Evolutionary conservation across 2,797 vertebrate genomes (phyloP), one percentile per base, ranked within the genome.

Genomic region (Dendrocincla fuliginosa): DNA sequence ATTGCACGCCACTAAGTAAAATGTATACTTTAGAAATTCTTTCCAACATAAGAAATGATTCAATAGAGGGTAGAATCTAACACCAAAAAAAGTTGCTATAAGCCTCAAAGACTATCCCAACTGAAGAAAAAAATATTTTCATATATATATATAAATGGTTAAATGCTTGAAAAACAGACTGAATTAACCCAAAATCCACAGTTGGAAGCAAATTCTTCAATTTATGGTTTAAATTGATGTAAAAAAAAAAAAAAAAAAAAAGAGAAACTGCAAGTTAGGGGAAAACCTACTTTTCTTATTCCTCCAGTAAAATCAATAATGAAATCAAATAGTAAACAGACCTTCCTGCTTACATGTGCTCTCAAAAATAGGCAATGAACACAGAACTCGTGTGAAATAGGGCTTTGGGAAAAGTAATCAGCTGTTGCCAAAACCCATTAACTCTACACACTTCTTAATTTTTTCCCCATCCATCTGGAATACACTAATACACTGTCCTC

Each of bases 11-110:
- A 71, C 79, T 57, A 83, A 89, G 79, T 85, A 83, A 92, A 80
- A 91, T 46, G 32, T 96, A 59, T 89, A 85, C 71, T 91, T 92
- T 81, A 85, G 71, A 95, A 91, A 95, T 94, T 91, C 84, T 87
- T 96, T 96, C 89, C 52, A 95, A 67, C 20, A 32, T 67, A 50
- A 69, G 63, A 96, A 96, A 84, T 89, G 39, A 35, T 87, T 87
- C 46, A 84, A 87, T 50, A 52, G 46, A 83, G 63, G 22, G 35
- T 70, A 37, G 35, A 94, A 74, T 25, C 84, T 93, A 27, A n/a
- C 47, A 83, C 10, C n/a, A 86, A 92, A 93, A 74, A 69, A 89
- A 71, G 6, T 57, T 56, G 9, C 32, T 42, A 15, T 50, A 69
- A 52, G 16, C 20, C 22, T 88, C 23, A 81, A 95, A 95, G 80